These are phyloP conservation scores for Saguinus midas DNA, from an alignment of 2,113 vertebrate genomes.

Conservation along the genomic window DNA sequence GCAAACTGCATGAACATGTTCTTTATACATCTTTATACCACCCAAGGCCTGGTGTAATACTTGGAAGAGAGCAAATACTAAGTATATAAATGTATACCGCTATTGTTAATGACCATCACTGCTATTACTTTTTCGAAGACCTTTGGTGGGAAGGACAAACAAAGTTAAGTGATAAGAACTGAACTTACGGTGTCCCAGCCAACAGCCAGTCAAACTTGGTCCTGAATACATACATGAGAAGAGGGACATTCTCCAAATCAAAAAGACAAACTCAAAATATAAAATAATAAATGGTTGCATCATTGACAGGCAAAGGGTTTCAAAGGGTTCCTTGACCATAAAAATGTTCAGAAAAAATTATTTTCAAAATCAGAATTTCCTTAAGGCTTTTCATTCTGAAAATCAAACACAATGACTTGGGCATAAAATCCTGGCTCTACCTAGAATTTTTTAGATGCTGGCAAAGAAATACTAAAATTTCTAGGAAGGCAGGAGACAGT, in stretches of 20 bases:
- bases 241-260: background rate
- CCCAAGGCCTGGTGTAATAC: background rate
- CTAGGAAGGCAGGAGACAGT: background rate
- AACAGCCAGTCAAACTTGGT: background rate
- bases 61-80: background rate
- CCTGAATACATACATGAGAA: background rate
- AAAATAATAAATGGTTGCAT: background rate
- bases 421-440: background rate
- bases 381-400: background rate
- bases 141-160: background rate
- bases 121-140: background rate
- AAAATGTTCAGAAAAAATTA: background rate
- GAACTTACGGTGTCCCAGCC: background rate
- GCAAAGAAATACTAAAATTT: conserved; percentile 10
- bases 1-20: background rate
- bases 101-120: background rate
- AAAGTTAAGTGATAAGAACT: conserved; percentile 2
- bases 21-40: background rate
- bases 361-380: conserved; percentile 45
- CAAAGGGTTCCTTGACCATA: background rate
- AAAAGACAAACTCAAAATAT: conserved; percentile 21
- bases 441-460: background rate
- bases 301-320: background rate
- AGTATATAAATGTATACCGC: background rate
- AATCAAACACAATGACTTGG: conserved; percentile 18